Percentiles rank a stretch among this genome's conserved stretches.
phyloP scores from a whole-genome alignment of 2,113 vertebrate genomes.

The Rhodinocichla rosea region DNA sequence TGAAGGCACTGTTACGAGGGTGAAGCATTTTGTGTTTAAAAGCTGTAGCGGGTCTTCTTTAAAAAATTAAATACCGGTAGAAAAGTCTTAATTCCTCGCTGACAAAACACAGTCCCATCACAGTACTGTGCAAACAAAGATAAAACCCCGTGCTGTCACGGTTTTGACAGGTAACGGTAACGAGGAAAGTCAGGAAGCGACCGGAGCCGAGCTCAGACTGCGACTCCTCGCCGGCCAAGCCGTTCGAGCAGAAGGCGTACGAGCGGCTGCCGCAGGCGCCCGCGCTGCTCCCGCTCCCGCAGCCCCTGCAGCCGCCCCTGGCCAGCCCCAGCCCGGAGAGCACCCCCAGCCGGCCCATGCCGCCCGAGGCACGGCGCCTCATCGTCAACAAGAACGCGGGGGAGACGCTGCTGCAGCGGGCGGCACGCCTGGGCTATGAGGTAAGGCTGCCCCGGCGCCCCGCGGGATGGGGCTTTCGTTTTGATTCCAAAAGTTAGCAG shows the following conservation, averaged over 20 bases:
- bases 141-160: fast-evolving
- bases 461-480: fast-evolving
- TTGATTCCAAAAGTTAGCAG: fast-evolving
- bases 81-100: not conserved
- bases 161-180: slow-evolving; percentile 69
- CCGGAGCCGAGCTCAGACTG: slow-evolving; percentile 71
- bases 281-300: slow-evolving; percentile 56
- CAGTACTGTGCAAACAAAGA: not conserved
- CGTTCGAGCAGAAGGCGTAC: slow-evolving; percentile 64
- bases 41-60: not conserved
- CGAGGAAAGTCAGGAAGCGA: slow-evolving; percentile 75
- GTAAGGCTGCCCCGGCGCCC: slow-evolving; percentile 59
- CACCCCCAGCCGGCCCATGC: slow-evolving; percentile 89
- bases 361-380: slow-evolving; percentile 90
- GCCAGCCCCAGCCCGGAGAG: slow-evolving; percentile 68
- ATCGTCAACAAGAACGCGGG: slow-evolving; percentile 99
- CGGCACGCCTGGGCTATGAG: slow-evolving; percentile 94
- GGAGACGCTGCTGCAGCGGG: slow-evolving; percentile 94
- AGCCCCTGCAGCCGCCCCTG: slow-evolving; percentile 53
- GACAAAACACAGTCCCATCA: not conserved
- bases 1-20: not conserved
- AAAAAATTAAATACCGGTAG: not conserved
- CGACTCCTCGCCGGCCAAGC: slow-evolving; percentile 75
- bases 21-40: not conserved
- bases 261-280: slow-evolving; percentile 72